Percentiles rank a stretch among this genome's conserved stretches.
phyloP scores from a whole-genome alignment of 2,113 vertebrate species.

The Dryoscopus gambensis region DNA sequence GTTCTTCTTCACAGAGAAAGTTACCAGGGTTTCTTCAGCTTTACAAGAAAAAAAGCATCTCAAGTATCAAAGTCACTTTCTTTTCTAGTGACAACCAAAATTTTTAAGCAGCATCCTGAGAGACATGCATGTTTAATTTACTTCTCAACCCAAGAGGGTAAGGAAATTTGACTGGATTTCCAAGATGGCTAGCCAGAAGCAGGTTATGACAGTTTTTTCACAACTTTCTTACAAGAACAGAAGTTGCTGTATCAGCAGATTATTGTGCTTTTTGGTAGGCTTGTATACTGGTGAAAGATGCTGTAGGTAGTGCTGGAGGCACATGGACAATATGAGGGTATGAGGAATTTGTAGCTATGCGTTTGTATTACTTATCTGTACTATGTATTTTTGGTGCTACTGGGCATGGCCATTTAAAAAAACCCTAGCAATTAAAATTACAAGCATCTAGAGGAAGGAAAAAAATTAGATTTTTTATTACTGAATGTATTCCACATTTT shows the following conservation, averaged over 20 bases:
- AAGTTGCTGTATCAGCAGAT: background rate
- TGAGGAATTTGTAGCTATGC: background rate
- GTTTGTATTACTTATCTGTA: background rate
- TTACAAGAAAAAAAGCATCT: background rate
- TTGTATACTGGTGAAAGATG: background rate
- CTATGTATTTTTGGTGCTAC: background rate
- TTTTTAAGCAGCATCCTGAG: background rate
- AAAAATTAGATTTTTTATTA: background rate
- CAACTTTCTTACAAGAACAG: background rate
- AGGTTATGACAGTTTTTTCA: background rate
- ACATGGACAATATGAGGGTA: background rate
- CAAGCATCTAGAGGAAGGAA: background rate
- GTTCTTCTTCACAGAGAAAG: background rate
- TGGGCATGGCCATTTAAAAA: background rate
- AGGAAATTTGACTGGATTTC: background rate
- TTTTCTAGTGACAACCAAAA: background rate
- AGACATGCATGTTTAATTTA: background rate
- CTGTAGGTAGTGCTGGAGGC: background rate
- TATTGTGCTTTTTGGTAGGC: background rate
- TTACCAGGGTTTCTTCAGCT: background rate
- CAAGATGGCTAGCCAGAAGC: background rate
- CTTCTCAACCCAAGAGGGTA: background rate
- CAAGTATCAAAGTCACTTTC: background rate
- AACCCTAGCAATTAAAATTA: background rate
- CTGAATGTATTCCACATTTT: background rate